These are phyloP conservation scores for Abrostola tripartita DNA, from an alignment of 2,888 invertebrate genomes.

Conservation along the genomic window DNA sequence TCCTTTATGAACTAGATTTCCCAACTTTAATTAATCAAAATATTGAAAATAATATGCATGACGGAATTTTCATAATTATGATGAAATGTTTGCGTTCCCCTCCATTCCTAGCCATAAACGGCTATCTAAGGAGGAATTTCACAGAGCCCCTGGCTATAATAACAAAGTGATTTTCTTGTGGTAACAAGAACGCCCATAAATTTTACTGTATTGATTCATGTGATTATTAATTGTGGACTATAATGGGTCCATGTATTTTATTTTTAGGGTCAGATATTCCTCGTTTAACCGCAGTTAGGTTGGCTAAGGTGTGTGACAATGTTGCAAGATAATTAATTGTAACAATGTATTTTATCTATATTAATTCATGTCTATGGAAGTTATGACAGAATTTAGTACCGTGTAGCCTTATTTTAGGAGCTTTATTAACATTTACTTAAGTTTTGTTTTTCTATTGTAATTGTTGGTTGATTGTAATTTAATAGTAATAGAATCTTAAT, in stretches of 20 bases:
- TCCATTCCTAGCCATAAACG: slow-evolving; percentile 20
- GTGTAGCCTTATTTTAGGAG: no score
- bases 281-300: slow-evolving; percentile 6
- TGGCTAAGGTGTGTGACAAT: slow-evolving; percentile 28
- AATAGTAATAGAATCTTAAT: no score
- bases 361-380: neutral
- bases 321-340: slow-evolving; percentile 29
- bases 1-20: neutral
- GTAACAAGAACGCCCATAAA: slow-evolving; percentile 64
- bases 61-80: slow-evolving; percentile 52
- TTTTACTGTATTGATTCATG: slow-evolving; percentile 62
- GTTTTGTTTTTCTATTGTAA: no score
- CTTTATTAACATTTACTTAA: no score
- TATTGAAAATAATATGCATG: slow-evolving; percentile 24
- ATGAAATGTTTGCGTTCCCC: slow-evolving; percentile 46
- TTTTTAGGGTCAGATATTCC: slow-evolving; percentile 29
- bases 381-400: no score
- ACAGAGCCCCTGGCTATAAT: slow-evolving; percentile 47
- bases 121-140: slow-evolving; percentile 35
- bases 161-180: slow-evolving; percentile 52
- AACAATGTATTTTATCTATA: slow-evolving; percentile 11
- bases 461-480: no score
- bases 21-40: slow-evolving; percentile 14
- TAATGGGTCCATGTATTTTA: slow-evolving; percentile 34
- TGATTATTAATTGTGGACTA: slow-evolving; percentile 56